Evolutionary conservation across 2,888 invertebrate species (phyloP).

Genomic region (Scaptodrosophila latifasciaeformis): DNA sequence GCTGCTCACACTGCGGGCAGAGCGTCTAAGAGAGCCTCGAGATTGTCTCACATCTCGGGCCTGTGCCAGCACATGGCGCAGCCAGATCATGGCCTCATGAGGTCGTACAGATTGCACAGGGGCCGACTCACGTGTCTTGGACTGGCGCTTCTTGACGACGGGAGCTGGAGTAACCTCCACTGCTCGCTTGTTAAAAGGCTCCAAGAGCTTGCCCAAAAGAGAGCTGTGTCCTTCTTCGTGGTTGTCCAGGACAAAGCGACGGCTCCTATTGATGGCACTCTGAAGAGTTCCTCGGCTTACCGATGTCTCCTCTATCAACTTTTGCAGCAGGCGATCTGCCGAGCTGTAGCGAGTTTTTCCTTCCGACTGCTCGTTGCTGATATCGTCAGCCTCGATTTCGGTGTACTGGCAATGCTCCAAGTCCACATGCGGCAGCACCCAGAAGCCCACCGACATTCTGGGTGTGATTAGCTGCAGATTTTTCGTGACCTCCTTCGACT

Average conservation of each 20-base stretch:
- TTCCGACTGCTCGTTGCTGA: slow-evolving; percentile 30
- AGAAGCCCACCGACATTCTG: slow-evolving; percentile 83
- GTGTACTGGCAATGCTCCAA: slow-evolving; percentile 78
- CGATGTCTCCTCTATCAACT: slow-evolving; percentile 69
- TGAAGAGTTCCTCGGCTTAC: slow-evolving; percentile 47
- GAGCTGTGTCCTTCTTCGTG: slow-evolving; percentile 24
- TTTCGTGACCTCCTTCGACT: slow-evolving; percentile 76
- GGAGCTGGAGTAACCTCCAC: neutral
- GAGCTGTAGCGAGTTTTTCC: slow-evolving; percentile 56
- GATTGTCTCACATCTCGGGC: slow-evolving; percentile 41
- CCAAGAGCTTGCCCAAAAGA: slow-evolving; percentile 39
- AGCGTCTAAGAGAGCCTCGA: slow-evolving; percentile 46
- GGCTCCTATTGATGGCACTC: slow-evolving; percentile 52
- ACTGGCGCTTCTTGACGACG: slow-evolving; percentile 42
- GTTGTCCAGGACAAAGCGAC: slow-evolving; percentile 62
- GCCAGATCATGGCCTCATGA: slow-evolving; percentile 54
- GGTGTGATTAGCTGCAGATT: slow-evolving; percentile 79
- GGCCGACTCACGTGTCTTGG: slow-evolving; percentile 3
- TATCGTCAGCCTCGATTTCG: slow-evolving; percentile 53
- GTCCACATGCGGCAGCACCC: slow-evolving; percentile 82
- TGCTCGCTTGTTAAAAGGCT: slow-evolving; percentile 29
- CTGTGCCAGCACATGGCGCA: slow-evolving; percentile 54
- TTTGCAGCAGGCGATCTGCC: slow-evolving; percentile 66
- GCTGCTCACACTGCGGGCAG: slow-evolving; percentile 46
- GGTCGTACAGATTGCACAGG: slow-evolving; percentile 36